These are phyloP conservation scores for Noctua comes DNA, from an alignment of 2,888 invertebrate genomes.

Conservation along the genomic window DNA sequence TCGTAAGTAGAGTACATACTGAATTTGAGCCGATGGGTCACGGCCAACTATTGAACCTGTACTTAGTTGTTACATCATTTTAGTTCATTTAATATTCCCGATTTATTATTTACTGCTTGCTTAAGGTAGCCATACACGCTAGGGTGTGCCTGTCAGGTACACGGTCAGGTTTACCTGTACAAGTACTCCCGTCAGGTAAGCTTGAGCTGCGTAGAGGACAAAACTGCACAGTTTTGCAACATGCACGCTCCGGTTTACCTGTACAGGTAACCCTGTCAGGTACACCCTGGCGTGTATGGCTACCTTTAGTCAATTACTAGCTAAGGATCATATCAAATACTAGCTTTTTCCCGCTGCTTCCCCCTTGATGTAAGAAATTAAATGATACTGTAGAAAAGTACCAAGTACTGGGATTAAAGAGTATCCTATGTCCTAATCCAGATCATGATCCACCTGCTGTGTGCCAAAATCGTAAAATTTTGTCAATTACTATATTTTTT, in stretches of 20 bases:
- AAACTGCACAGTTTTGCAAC: too few relatives aligned
- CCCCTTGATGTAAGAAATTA: background rate
- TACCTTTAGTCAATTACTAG: too few relatives aligned
- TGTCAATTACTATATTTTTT: background rate
- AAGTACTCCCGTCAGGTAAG: too few relatives aligned
- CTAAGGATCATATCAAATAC: background rate
- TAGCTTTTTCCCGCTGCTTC: background rate
- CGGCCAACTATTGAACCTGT: background rate
- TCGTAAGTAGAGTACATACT: background rate
- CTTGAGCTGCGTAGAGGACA: too few relatives aligned
- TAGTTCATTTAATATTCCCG: background rate
- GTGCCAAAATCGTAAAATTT: background rate
- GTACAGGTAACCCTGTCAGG: too few relatives aligned
- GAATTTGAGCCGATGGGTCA: constrained; percentile 10
- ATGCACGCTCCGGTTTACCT: too few relatives aligned
- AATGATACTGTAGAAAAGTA: background rate
- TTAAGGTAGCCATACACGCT: too few relatives aligned
- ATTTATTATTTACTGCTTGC: background rate
- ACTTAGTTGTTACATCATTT: background rate
- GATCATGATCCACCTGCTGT: background rate
- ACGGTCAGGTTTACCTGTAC: too few relatives aligned
- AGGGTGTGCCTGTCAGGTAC: too few relatives aligned
- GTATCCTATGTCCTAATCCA: background rate
- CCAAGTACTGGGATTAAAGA: background rate
- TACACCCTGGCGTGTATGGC: too few relatives aligned